Evolutionary conservation across 2,888 invertebrate genomes (phyloP), one percentile per base, ranked within the genome.

Genomic region (Acrobasis suavella): DNA sequence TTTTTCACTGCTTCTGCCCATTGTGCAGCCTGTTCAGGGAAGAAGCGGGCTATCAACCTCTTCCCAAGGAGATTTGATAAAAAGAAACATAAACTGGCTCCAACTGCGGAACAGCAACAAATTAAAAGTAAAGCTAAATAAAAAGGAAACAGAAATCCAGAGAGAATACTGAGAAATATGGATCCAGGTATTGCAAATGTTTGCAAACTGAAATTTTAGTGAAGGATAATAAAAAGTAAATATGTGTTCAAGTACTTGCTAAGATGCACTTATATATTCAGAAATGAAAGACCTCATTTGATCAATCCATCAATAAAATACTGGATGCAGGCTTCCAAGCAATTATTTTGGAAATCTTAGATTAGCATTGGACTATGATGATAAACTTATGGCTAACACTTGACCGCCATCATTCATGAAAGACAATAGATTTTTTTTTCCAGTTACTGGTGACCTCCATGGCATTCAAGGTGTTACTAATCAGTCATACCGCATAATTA

Each of bases 171-270:
- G 62, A 99, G 93, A 83, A 99, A 99, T 81, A 99, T 95, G 15
- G 99, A 99, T 69, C 99, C 99, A 67, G 99, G 99, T 92, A 99
- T 99, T 78, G 99, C 99, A 93, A 99, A 99, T 67, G 99, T 98
- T 95, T 99, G 99, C 81, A 99, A 94, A 89, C 98, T 98, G 91
- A 75, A 72, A 70, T 16, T 51, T 22, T 12, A 55, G 76, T 87
- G 78, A 84, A 90, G 87, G 85, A 82, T 76, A 67, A 62, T 46
- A 46, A 22, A 16, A 50, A 51, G 10, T 60, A 54, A 15, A 51
- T 46, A 9, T 39, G 39, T 50, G 6, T 61, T 60, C 15, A 84
- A 95, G 96, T 7, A 32, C 1, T 32, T 7, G 32, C 8, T 32
- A 2, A 32, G 32, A 32, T 22, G 22, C 32, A 32, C 32, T 32